phyloP scores from a whole-genome alignment of 37 sponge, comb jelly and placozoan species.

The Mnemiopsis leidyi region DNA sequence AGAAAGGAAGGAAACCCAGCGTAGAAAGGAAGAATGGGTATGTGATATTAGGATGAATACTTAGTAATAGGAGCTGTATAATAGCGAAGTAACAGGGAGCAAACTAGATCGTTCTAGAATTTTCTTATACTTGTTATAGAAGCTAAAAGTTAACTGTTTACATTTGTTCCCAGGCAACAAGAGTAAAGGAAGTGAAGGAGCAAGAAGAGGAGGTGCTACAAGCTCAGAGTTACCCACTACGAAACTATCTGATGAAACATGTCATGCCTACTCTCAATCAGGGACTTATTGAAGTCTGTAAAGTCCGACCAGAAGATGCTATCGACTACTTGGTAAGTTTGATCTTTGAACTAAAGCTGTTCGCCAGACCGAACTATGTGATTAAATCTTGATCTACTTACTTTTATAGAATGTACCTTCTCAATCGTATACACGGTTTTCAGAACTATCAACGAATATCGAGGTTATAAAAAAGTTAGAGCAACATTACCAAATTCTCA shows the following conservation, averaged over 20 bases:
- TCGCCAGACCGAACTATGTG: neutral
- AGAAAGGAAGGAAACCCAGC: constrained; percentile 72
- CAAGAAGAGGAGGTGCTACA: constrained; percentile 85
- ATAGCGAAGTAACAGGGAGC: neutral
- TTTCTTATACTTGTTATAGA: too few relatives aligned
- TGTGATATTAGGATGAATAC: neutral
- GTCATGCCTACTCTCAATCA: constrained; percentile 92
- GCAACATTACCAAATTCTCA: constrained; percentile 52
- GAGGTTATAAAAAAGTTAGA: neutral
- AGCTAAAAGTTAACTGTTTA: too few relatives aligned
- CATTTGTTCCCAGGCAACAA: neutral
- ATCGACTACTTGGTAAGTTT: constrained; percentile 86
- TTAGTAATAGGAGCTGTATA: neutral
- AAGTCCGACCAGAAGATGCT: constrained; percentile 86
- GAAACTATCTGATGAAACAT: constrained; percentile 86
- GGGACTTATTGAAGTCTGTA: constrained; percentile 85
- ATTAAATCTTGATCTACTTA: neutral
- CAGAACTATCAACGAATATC: neutral
- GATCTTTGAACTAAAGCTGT: too few relatives aligned
- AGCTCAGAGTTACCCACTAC: constrained; percentile 76
- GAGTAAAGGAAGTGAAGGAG: constrained; percentile 69
- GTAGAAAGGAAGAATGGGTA: constrained; percentile 84
- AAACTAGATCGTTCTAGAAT: too few relatives aligned
- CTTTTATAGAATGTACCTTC: neutral
- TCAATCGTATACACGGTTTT: neutral